Evolutionary conservation across 2,113 vertebrate species (phyloP).

Genomic region (Elanus axillaris): DNA sequence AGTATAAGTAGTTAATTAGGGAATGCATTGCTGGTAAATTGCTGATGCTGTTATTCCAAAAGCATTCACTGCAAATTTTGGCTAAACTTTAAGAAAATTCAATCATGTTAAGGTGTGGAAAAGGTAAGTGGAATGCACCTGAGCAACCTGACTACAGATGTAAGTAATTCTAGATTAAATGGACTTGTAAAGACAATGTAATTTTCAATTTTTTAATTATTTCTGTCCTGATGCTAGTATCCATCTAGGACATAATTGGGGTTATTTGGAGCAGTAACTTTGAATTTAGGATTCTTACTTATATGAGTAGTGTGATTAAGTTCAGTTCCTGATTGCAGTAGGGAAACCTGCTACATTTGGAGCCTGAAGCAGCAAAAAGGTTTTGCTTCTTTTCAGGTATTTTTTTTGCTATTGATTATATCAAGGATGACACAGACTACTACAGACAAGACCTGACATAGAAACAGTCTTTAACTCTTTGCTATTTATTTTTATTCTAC

Average conservation of each 20-base stretch:
- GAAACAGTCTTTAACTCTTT: background rate
- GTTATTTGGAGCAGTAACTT: background rate
- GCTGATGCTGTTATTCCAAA: background rate
- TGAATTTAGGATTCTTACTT: background rate
- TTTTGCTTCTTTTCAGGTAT: background rate
- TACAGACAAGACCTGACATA: background rate
- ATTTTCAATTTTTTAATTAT: background rate
- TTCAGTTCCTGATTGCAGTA: background rate
- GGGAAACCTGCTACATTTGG: background rate
- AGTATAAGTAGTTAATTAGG: background rate
- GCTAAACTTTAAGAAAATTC: background rate
- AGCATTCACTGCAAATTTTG: background rate
- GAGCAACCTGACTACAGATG: background rate
- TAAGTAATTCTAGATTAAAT: background rate
- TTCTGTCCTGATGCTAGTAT: background rate
- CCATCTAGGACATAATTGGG: background rate
- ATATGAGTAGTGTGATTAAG: background rate
- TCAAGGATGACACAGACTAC: background rate
- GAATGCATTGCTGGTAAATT: background rate
- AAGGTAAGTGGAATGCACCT: background rate
- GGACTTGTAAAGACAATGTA: background rate
- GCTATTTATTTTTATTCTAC: background rate
- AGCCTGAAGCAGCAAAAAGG: background rate
- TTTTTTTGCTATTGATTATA: background rate
- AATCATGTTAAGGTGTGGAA: background rate